Base-by-base conservation (phyloP, 2,888 invertebrate species). In the Priocnemis perturbator region DNA sequence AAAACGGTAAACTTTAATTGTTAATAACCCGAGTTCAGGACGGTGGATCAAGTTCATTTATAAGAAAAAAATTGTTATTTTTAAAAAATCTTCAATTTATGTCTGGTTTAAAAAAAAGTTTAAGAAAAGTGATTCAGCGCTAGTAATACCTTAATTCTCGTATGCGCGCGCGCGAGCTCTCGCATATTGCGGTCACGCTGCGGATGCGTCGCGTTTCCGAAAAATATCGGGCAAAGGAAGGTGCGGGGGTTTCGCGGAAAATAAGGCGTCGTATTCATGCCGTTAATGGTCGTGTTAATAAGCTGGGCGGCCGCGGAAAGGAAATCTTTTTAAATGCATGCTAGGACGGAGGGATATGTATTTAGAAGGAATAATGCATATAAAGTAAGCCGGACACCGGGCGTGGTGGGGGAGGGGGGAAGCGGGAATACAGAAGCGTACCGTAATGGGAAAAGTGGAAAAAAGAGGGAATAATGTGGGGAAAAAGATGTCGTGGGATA, bases 361-460 rank as follows among this genome's bases (percentile, higher is more conserved):
- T 78, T 76, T 71, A 64, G 69, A 65, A 76, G 73, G 73, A 72
- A 79, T 80, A 77, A 79, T 77, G 75, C 75, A 77, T 75, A 77
- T 64, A 70, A 74, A 83, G 69, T 71, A 75, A 73, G 17, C 50
- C 9, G n/a, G 50, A 17, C 21, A 21, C 11, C 59, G 63, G 7
- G 37, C 37, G 37, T 11, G 11, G 23, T 4, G 23, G 62, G 60
- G 45, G 59, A 69, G 53, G 56, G 67, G 63, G 66, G 50, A 53
- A 47, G 47, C 60, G 60, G 69, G 71, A 71, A 73, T 74, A 66
- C 66, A 69, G 67, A 53, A 67, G 53, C 62, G 60, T 37, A 60
- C 60, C 59, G 69, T 74, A 72, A 73, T 74, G 77, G 72, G 72
- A 74, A 80, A 72, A 78, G 61, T 63, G 62, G 44, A 58, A 59